phyloP scores from a whole-genome alignment of 2,113 vertebrate species.

The Aegithalos caudatus region DNA sequence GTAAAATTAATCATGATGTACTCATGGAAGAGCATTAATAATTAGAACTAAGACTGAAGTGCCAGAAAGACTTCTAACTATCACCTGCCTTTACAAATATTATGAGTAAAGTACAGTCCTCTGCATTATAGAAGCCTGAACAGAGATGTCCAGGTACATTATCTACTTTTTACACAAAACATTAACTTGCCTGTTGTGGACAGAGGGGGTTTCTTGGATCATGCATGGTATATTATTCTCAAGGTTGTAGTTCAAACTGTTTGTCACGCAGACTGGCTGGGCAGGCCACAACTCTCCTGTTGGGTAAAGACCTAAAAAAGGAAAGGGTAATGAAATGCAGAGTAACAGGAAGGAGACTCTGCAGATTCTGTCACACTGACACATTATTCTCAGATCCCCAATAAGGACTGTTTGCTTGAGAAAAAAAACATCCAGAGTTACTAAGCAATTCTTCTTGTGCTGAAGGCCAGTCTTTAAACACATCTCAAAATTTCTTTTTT shows the following conservation, averaged over 20 bases:
- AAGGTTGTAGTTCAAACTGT: slow-evolving; percentile 85
- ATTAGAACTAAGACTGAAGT: background rate
- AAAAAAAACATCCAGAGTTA: background rate
- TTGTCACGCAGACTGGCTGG: slow-evolving; percentile 84
- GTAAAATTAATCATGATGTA: background rate
- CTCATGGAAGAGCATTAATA: background rate
- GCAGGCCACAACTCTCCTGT: slow-evolving; percentile 85
- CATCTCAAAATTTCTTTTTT: background rate
- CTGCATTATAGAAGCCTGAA: background rate
- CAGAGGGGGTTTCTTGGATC: slow-evolving; percentile 73
- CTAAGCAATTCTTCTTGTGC: background rate
- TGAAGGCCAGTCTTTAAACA: background rate
- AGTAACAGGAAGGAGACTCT: background rate
- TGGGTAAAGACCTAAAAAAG: slow-evolving; percentile 74
- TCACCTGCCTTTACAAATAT: background rate
- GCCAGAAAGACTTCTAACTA: background rate
- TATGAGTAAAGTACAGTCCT: background rate
- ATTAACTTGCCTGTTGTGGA: slow-evolving; percentile 81
- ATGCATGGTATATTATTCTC: slow-evolving; percentile 77
- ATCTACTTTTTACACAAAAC: background rate
- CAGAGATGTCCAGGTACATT: background rate
- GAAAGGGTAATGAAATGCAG: background rate
- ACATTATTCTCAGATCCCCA: background rate
- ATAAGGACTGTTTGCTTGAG: background rate
- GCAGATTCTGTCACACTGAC: background rate